A percentile compares a stretch with the other conserved stretches of the same genome.
phyloP scores from a whole-genome alignment of 2,113 vertebrate species.

The Hemibagrus wyckioides region DNA sequence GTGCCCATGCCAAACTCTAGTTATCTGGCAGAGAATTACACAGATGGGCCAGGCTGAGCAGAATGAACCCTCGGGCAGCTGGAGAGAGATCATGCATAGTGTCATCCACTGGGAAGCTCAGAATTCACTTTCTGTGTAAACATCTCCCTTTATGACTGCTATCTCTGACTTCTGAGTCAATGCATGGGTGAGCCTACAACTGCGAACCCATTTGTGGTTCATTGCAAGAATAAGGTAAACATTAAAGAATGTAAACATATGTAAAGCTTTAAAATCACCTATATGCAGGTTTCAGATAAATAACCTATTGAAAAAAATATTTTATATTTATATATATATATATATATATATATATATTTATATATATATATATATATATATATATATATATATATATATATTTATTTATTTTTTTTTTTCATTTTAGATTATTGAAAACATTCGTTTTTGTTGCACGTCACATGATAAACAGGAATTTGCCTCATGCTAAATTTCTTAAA shows the following conservation, averaged over 20 bases:
- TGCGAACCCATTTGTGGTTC: neutral
- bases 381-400: no score
- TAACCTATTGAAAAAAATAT: neutral
- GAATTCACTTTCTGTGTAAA: constrained; percentile 32
- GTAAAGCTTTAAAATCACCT: neutral
- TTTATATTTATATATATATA: no score
- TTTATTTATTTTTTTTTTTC: no score
- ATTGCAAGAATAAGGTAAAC: neutral
- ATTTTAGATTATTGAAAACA: no score
- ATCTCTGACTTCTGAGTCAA: constrained; percentile 18
- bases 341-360: no score
- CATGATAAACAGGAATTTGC: neutral
- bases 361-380: no score
- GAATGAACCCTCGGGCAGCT: constrained; percentile 73
- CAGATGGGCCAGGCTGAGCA: constrained; percentile 73
- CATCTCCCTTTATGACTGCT: constrained; percentile 18
- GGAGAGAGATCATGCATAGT: constrained; percentile 38
- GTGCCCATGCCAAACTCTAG: constrained; percentile 65
- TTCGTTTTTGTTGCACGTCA: neutral
- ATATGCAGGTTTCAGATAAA: neutral
- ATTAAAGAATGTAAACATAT: neutral
- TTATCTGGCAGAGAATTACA: constrained; percentile 77
- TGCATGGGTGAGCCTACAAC: neutral
- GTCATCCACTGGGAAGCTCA: constrained; percentile 23
- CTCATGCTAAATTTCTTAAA: neutral